Percentiles rank a stretch among this genome's conserved stretches.
Conservation (phyloP, 1,140 invertebrate species). For the Pteromalus puparum region DNA sequence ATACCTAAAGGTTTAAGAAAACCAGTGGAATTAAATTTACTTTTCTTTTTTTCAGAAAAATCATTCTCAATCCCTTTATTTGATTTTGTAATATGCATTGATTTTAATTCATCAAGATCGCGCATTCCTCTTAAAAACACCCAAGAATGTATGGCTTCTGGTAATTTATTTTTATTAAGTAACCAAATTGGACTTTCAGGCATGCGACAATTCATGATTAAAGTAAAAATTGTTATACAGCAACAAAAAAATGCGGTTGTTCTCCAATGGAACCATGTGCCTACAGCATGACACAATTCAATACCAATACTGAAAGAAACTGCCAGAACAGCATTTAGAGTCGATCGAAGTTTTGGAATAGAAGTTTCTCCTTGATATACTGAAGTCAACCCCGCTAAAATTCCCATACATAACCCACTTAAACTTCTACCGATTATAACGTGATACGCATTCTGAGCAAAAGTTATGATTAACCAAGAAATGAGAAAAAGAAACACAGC, state of each 20-base stretch:
- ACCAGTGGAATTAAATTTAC: constrained; percentile 52
- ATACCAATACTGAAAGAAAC: constrained; percentile 77
- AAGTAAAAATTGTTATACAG: constrained; percentile 73
- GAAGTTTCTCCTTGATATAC: constrained; percentile 76
- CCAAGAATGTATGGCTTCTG: constrained; percentile 75
- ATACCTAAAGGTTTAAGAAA: constrained; percentile 79
- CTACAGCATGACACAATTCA: constrained; percentile 77
- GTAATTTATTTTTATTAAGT: constrained; percentile 74
- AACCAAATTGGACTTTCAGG: constrained; percentile 86
- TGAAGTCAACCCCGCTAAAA: constrained; percentile 73
- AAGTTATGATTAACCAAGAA: constrained; percentile 82
- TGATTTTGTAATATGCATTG: constrained; percentile 26
- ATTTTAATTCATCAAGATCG: constrained; percentile 56
- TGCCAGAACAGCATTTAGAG: constrained; percentile 76
- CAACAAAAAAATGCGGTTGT: constrained; percentile 76
- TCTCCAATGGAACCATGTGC: constrained; percentile 79
- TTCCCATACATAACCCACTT: constrained; percentile 78
- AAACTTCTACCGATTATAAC: constrained; percentile 82
- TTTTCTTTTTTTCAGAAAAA: constrained; percentile 40
- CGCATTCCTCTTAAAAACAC: constrained; percentile 50
- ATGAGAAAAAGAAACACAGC: constrained; percentile 78
- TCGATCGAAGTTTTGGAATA: constrained; percentile 77
- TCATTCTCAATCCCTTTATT: not conserved
- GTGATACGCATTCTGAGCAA: constrained; percentile 72
- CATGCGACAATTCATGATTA: constrained; percentile 73